A percentile compares a stretch with the other conserved stretches of the same genome.
phyloP scores from a whole-genome alignment of 2,113 vertebrate species.

The Abramis brama region DNA sequence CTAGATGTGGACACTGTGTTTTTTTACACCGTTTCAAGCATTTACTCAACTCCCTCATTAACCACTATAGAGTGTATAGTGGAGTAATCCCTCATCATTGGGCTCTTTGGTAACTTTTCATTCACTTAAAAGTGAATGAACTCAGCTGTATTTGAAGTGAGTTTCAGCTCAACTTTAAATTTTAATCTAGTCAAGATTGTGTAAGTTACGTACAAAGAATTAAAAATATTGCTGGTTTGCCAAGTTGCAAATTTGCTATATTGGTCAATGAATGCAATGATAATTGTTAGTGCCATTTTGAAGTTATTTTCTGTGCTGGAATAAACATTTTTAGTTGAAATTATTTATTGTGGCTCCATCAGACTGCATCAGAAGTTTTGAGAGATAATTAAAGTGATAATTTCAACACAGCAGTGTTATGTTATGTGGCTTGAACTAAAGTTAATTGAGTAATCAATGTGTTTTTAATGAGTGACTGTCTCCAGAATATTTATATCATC shows the following conservation, averaged over 20 bases:
- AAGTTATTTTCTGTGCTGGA: neutral
- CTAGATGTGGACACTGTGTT: neutral
- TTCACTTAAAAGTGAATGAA: neutral
- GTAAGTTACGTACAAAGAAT: neutral
- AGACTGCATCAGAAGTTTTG: neutral
- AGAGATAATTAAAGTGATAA: conserved; percentile 20
- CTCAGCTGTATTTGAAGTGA: neutral
- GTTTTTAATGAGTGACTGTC: conserved; percentile 30
- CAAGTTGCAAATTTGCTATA: neutral
- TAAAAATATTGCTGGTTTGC: neutral
- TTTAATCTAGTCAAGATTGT: neutral
- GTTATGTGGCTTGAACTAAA: conserved; percentile 8
- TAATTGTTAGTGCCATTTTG: neutral
- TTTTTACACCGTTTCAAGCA: neutral
- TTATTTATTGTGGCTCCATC: neutral
- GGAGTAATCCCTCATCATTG: neutral
- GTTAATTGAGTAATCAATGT: conserved; percentile 29
- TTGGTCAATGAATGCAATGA: neutral
- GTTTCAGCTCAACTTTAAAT: neutral
- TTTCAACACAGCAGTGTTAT: neutral
- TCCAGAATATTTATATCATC: conserved; percentile 27
- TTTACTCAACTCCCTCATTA: neutral
- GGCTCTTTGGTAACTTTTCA: neutral
- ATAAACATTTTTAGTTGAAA: neutral
- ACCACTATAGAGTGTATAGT: neutral